phyloP scores from a whole-genome alignment of 2,113 vertebrate species.

The Hystrix brachyura region DNA sequence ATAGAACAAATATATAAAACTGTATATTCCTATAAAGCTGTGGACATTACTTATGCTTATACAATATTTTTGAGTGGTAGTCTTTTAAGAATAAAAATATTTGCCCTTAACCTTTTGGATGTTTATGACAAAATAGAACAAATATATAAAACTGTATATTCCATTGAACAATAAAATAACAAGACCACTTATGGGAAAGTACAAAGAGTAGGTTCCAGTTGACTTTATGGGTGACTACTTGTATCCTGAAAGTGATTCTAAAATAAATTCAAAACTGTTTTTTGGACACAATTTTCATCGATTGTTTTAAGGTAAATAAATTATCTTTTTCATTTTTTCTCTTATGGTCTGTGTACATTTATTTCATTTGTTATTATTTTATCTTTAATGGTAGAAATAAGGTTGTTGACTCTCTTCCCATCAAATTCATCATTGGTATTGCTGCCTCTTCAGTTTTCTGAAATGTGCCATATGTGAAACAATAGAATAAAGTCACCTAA shows the following conservation, averaged over 20 bases:
- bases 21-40: not conserved
- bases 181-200: not conserved
- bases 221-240: not conserved
- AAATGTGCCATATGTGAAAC: not conserved
- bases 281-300: not conserved
- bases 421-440: not conserved
- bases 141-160: not conserved
- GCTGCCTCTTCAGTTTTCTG: not conserved
- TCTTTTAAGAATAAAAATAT: not conserved
- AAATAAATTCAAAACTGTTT: not conserved
- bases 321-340: not conserved
- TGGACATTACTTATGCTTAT: not conserved
- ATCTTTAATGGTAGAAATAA: not conserved
- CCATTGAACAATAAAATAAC: not conserved
- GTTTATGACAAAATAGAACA: not conserved
- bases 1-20: not conserved
- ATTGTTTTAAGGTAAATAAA: not conserved
- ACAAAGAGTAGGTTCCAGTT: not conserved
- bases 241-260: not conserved
- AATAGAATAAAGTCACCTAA: not conserved
- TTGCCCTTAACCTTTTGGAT: not conserved
- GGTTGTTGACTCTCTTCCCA: not conserved
- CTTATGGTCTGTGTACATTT: not conserved
- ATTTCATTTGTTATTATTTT: not conserved
- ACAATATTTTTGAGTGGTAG: not conserved